Evolutionary conservation across 2,797 vertebrate genomes (phyloP), one percentile per base, ranked within the genome.

Genomic region (Harpagifer antarcticus): DNA sequence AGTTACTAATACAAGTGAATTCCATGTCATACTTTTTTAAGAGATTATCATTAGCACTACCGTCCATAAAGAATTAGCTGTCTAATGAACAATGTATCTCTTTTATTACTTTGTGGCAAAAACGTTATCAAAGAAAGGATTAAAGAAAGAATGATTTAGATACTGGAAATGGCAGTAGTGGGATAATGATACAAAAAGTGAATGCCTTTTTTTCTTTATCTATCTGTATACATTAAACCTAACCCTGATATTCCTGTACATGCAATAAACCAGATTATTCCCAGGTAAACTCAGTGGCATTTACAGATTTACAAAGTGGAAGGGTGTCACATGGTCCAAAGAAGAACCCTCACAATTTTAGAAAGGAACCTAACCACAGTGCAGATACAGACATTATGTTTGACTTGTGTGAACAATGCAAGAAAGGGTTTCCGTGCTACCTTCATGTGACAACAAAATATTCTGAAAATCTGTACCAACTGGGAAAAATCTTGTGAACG

Each of bases 1-100:
- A 78, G 15, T 60, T 56, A 49, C 37, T 55, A 67, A 72, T 77
- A 33, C 12, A 62, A 79, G n/a, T 10, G 20, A 52, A 37, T 60
- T 60, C 54, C 48, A 27, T 44, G 27, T 48, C 68, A 61, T 33
- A 44, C 54, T 2, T 48, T 56, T 59, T 45, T 2, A 61, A 78
- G 20, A 55, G 42, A 78, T 68, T 17, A 70, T 60, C 16, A 73
- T 58, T 55, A 66, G 23, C 52, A 33, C 33, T 11, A 69, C 33
- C 23, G 20, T 52, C 66, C 17, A 48, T 50, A 69, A 16, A 19
- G 7, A 68, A 77, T 20, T 56, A 64, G 33, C 42, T 45, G n/a
- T 58, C 50, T 3, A 10, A 19, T 72, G 31, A 64, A 56, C 19
- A 54, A 11, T 60, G 59, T 45, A 33, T 54, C 58, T 54, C 59